Evolutionary conservation across 2,888 invertebrate species (phyloP).

Genomic region (Trichacis sp.): DNA sequence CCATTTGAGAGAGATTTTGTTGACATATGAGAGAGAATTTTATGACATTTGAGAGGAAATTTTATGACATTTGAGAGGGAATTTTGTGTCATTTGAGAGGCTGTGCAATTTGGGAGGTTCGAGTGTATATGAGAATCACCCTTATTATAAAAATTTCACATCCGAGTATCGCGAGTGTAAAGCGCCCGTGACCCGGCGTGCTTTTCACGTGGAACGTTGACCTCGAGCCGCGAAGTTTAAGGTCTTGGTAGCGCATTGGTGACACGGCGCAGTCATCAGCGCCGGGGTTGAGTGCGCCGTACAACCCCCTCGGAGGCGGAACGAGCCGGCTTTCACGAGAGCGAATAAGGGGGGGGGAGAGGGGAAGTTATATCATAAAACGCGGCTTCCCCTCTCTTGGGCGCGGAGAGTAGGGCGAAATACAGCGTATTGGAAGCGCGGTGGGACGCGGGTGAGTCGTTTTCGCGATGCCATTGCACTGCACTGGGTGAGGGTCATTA

Average conservation of each 20-base stretch:
- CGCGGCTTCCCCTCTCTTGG: conserved; percentile 18
- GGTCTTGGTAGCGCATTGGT: conserved; percentile 64
- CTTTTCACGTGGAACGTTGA: conserved; percentile 46
- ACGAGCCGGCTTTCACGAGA: conserved; percentile 33
- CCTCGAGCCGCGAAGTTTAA: conserved; percentile 46
- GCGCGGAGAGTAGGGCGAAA: conserved; percentile 20
- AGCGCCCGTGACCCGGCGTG: conserved; percentile 7
- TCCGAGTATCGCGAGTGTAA: too few relatives aligned
- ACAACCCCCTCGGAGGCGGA: conserved; percentile 21
- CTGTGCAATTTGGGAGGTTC: too few relatives aligned
- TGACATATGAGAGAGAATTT: too few relatives aligned
- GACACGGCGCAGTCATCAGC: conserved; percentile 26
- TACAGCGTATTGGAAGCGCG: conserved; percentile 22
- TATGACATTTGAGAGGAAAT: too few relatives aligned
- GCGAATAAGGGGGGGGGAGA: too few relatives aligned
- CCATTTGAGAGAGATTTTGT: too few relatives aligned
- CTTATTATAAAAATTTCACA: too few relatives aligned
- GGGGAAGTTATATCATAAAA: conserved; percentile 59
- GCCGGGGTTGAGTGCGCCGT: conserved; percentile 24
- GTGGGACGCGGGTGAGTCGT: conserved; percentile 37
- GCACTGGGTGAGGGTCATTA: conserved; percentile 70
- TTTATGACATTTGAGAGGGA: too few relatives aligned
- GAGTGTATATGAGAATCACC: too few relatives aligned
- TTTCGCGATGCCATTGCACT: conserved; percentile 67
- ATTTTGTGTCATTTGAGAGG: too few relatives aligned